Conservation (phyloP, 2,888 invertebrate species). For the Muschampia plurimacula region DNA sequence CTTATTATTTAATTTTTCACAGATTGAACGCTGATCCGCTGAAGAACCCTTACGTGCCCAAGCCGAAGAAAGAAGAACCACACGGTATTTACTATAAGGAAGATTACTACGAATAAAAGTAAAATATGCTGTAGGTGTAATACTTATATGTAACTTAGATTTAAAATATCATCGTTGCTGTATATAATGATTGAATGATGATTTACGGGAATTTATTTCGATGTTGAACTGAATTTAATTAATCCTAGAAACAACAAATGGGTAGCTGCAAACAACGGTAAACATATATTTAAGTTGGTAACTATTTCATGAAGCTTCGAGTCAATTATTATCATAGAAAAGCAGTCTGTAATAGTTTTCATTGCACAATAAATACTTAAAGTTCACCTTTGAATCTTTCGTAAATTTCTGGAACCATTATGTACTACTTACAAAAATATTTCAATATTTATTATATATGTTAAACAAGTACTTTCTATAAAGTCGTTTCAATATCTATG, state of each 20-base stretch:
- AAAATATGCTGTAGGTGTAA: background rate
- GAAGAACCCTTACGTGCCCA: slow-evolving; percentile 92
- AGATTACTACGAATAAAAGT: slow-evolving; percentile 6
- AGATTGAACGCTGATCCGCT: slow-evolving; percentile 92
- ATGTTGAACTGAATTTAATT: background rate
- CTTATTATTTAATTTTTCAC: background rate
- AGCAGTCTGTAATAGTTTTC: no score
- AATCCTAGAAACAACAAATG: background rate
- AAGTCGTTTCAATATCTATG: no score
- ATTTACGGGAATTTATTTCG: background rate
- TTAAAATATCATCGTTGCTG: background rate
- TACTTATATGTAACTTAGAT: background rate
- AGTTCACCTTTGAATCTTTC: no score
- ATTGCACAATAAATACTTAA: no score
- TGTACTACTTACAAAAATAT: no score
- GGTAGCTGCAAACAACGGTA: no score
- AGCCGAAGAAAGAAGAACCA: slow-evolving; percentile 84
- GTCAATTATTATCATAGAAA: no score
- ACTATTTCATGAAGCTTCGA: no score
- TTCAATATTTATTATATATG: no score
- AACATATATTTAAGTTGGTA: no score
- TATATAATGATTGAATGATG: background rate
- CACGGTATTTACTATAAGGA: slow-evolving; percentile 1
- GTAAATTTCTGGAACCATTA: no score
- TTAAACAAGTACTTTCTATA: no score